Base-by-base conservation (phyloP, 1,140 invertebrate genomes). In the Listronotus bonariensis region DNA sequence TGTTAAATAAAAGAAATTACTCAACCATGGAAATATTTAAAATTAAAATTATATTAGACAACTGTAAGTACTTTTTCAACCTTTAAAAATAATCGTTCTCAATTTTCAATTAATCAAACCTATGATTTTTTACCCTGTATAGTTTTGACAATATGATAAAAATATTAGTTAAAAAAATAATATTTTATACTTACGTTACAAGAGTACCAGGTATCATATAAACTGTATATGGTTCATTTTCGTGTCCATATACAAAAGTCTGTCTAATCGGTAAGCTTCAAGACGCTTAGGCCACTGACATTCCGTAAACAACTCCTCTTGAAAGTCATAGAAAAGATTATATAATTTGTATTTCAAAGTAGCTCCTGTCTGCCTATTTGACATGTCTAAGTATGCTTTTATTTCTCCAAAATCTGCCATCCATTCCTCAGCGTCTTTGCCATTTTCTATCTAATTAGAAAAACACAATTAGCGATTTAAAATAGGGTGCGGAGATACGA, bases 191-290 rank as follows among this genome's bases (percentile, higher is more conserved):
- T 87, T 80, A 89, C 88, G 86, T 86, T 65, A 89, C 78, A 57
- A 89, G 80, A 40, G 92, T 86, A n/a, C 89, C 88, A 0, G 92
- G 91, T 0, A 88, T 88, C 84, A 93, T 89, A 75, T 90, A 94
- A 32, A 85, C 82, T 0, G 85, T 83, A 73, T 88, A 90, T 41
- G 85, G 85, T 3, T 86, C 82, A 46, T 92, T 80, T 45, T 78
- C 74, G 0, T 72, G 76, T 10, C 92, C 92, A 77, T 86, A 93
- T 10, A 94, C 79, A 5, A 87, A 80, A 64, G 87, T 81, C 68
- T 92, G 86, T 78, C 86, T 76, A 1, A 90, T 74, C 0, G 89
- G 89, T 18, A 84, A 73, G 54, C 85, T 79, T 0, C 84, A 0
- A 86, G 72, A 53, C 83, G 83, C 17, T 78, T 71, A 0, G 85